phyloP scores from a whole-genome alignment of 2,888 invertebrate species.

The Arctia plantaginis region DNA sequence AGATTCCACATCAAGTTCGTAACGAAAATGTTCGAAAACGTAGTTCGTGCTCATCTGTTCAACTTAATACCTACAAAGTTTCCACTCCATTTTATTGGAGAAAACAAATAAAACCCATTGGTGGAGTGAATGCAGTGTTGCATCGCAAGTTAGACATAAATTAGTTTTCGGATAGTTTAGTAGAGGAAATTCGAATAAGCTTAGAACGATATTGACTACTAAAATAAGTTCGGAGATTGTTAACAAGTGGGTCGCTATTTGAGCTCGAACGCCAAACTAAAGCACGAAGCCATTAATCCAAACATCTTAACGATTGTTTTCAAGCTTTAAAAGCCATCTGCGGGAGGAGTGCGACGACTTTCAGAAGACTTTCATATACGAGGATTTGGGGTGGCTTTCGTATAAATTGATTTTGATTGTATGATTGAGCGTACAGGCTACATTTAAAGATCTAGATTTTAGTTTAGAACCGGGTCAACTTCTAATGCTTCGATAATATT shows the following conservation, averaged over 20 bases:
- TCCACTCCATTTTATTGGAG: neutral
- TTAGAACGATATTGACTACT: conserved; percentile 50
- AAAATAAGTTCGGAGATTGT: conserved; percentile 51
- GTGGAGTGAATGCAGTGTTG: conserved; percentile 24
- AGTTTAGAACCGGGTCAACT: conserved; percentile 28
- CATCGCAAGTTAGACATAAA: conserved; percentile 51
- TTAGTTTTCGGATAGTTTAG: conserved; percentile 50
- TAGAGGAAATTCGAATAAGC: conserved; percentile 42
- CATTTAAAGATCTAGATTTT: conserved; percentile 33
- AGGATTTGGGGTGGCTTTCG: conserved; percentile 59
- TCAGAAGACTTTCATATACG: conserved; percentile 58
- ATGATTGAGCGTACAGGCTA: conserved; percentile 44
- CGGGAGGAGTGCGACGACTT: conserved; percentile 61
- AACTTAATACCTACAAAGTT: conserved; percentile 5
- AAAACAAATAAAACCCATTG: conserved; percentile 40
- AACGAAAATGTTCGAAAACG: neutral
- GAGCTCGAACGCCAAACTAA: conserved; percentile 47
- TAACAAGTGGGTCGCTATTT: conserved; percentile 52
- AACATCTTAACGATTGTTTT: conserved; percentile 74
- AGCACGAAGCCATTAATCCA: conserved; percentile 64
- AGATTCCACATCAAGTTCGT: neutral
- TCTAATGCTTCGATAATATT: conserved; percentile 14
- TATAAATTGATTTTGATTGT: conserved; percentile 66
- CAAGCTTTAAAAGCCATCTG: conserved; percentile 76
- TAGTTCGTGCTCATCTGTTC: neutral